Conservation (phyloP, 2,113 vertebrate genomes). For the Labeo catla region DNA sequence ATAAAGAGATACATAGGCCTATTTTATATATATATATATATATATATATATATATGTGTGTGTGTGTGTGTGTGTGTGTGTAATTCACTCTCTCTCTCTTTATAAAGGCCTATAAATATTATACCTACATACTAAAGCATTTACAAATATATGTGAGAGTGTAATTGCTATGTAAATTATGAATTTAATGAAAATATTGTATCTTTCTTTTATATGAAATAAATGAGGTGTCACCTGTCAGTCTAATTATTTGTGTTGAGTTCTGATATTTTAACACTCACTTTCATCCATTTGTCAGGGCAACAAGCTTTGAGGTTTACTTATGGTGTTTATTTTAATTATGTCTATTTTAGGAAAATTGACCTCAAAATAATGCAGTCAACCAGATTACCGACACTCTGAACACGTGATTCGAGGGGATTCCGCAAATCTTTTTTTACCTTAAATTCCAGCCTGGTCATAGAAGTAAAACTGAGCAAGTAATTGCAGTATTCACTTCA, state of each 20-base stretch:
- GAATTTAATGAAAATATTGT: neutral
- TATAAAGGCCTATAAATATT: no score
- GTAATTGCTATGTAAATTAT: no score
- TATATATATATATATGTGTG: no score
- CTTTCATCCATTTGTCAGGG: neutral
- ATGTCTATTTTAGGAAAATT: constrained; percentile 32
- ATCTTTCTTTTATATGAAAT: neutral
- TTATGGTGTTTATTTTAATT: constrained; percentile 40
- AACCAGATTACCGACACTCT: constrained; percentile 36
- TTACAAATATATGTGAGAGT: no score
- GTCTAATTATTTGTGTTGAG: constrained; percentile 29
- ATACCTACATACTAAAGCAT: no score
- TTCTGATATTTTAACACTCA: constrained; percentile 14
- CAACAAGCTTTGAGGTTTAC: constrained; percentile 12
- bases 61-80: no score
- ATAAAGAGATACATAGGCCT: no score
- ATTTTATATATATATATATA: no score
- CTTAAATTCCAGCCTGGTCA: constrained; percentile 42
- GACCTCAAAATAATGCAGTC: constrained; percentile 18
- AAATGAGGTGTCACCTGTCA: neutral
- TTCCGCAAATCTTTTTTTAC: constrained; percentile 19
- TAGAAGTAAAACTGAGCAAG: constrained; percentile 24
- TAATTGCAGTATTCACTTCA: constrained; percentile 39
- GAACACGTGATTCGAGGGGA: constrained; percentile 8
- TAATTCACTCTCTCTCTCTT: no score